Evolutionary conservation across 2,113 vertebrate species (phyloP).

Genomic region (Sapajus apella): DNA sequence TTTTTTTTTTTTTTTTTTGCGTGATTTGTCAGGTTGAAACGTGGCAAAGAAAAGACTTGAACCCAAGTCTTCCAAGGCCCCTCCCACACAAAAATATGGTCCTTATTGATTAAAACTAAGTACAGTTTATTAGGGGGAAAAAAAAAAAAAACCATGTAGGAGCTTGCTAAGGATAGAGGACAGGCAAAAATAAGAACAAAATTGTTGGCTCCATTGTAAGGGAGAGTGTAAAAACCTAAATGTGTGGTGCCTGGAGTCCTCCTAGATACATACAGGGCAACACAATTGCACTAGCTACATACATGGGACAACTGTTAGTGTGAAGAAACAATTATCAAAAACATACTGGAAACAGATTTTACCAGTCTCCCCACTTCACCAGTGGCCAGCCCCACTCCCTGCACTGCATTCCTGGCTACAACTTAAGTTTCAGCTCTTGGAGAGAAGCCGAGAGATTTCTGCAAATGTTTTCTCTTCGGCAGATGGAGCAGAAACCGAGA

Average conservation of each 20-base stretch:
- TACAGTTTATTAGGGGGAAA: not conserved
- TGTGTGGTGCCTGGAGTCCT: not conserved
- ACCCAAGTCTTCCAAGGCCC: not conserved
- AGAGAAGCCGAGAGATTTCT: constrained; percentile 71
- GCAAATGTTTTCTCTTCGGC: constrained; percentile 78
- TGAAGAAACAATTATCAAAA: not conserved
- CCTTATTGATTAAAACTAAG: not conserved
- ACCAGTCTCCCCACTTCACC: constrained; percentile 4
- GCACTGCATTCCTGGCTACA: constrained; percentile 36
- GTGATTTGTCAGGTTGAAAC: not conserved
- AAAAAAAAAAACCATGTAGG: not conserved
- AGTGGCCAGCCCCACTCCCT: constrained; percentile 18
- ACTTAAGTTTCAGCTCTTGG: constrained; percentile 61
- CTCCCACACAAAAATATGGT: not conserved
- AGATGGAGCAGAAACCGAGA: constrained; percentile 75
- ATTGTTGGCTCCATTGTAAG: not conserved
- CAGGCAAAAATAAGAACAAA: not conserved
- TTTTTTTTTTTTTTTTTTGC: not conserved
- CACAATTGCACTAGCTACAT: rapidly evolving
- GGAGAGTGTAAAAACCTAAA: not conserved
- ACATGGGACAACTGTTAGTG: not conserved
- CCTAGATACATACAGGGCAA: too few relatives aligned
- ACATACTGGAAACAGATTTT: not conserved
- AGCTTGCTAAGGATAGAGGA: not conserved
- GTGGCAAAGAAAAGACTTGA: not conserved